Percentiles rank a stretch among this genome's conserved stretches.
Conservation (phyloP, 2,888 invertebrate species). For the Troides helena region DNA sequence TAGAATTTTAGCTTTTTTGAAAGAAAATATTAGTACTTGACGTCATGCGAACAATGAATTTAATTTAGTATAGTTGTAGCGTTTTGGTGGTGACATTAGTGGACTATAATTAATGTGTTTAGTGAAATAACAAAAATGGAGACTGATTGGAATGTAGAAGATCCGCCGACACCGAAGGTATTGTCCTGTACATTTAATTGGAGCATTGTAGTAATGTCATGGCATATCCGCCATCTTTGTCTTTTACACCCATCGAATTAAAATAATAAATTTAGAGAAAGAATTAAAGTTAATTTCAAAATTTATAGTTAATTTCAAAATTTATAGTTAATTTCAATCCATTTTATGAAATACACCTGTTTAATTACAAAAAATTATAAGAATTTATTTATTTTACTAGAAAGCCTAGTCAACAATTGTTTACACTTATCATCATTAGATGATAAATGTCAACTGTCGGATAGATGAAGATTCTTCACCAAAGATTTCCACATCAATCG, state of each 20-base stretch:
- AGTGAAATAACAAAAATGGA: constrained; percentile 91
- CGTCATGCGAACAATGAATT: constrained; percentile 72
- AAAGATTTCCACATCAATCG: too few relatives aligned
- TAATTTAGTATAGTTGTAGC: constrained; percentile 63
- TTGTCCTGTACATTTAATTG: constrained; percentile 52
- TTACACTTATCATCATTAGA: too few relatives aligned
- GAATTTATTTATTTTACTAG: too few relatives aligned
- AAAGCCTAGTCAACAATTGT: too few relatives aligned
- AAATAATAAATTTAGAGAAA: constrained; percentile 47
- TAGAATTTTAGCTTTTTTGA: constrained; percentile 34
- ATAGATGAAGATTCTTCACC: too few relatives aligned
- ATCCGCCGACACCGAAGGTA: constrained; percentile 78
- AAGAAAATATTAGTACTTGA: constrained; percentile 55
- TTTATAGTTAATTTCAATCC: not conserved
- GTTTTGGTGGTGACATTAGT: constrained; percentile 65
- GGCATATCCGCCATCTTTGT: constrained; percentile 74
- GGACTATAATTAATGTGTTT: constrained; percentile 73
- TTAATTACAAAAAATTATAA: not conserved
- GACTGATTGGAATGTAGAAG: constrained; percentile 94
- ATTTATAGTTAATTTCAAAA: too few relatives aligned
- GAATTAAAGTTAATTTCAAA: not conserved
- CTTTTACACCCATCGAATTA: constrained; percentile 48
- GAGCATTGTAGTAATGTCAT: constrained; percentile 69
- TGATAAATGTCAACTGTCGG: too few relatives aligned
- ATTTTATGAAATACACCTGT: not conserved